These are phyloP conservation scores for Telmatherina bonti DNA, from an alignment of 2,797 vertebrate genomes.

Conservation along the genomic window DNA sequence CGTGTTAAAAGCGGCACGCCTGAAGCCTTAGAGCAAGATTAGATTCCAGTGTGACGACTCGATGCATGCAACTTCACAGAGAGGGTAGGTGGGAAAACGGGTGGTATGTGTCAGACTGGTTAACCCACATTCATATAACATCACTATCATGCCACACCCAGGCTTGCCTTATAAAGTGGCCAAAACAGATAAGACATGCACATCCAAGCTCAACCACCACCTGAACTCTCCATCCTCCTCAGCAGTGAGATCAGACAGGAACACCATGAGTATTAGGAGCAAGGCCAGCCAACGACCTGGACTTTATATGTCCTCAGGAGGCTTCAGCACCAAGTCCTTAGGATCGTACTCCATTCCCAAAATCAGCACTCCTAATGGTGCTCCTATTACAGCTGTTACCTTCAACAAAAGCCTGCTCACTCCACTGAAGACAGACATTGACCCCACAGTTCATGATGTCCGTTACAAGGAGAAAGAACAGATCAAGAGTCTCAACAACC, in stretches of 20 bases:
- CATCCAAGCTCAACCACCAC: constrained; percentile 17
- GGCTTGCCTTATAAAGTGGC: constrained; percentile 62
- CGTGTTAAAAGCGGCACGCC: neutral
- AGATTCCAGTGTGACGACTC: constrained; percentile 30
- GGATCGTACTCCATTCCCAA: constrained; percentile 48
- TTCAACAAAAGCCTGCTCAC: constrained; percentile 85
- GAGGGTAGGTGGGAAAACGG: constrained; percentile 57
- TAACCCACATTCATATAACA: constrained; percentile 66
- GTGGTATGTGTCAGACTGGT: constrained; percentile 64
- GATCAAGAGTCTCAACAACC: constrained; percentile 93
- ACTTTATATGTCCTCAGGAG: neutral
- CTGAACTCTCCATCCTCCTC: constrained; percentile 17
- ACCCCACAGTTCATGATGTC: constrained; percentile 81
- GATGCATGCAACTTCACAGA: constrained; percentile 19
- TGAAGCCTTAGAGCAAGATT: neutral
- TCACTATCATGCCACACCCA: constrained; percentile 58
- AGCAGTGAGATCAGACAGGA: constrained; percentile 5
- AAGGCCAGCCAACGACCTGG: constrained; percentile 3
- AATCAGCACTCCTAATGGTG: constrained; percentile 11
- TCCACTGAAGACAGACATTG: constrained; percentile 75
- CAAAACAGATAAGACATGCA: constrained; percentile 36
- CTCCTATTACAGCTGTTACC: constrained; percentile 77
- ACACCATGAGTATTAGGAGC: constrained; percentile 70
- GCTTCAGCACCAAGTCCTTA: constrained; percentile 72
- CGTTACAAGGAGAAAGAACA: constrained; percentile 90